A percentile compares a stretch with the other conserved stretches of the same genome.
These are phyloP conservation scores for Periplaneta americana DNA, from an alignment of 1,140 invertebrate species.

Conservation along the genomic window DNA sequence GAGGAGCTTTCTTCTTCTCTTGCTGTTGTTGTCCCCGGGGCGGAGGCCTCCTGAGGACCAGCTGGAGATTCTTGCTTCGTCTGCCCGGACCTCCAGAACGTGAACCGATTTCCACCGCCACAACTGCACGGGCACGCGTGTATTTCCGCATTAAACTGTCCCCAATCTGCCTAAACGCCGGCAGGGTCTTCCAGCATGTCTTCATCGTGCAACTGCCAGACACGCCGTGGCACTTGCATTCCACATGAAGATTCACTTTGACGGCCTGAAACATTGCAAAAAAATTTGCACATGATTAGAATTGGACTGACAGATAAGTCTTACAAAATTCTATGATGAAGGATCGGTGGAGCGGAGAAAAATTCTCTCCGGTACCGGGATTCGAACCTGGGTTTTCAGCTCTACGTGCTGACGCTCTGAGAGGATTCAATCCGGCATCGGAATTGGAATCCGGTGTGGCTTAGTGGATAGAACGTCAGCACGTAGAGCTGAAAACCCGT, in stretches of 20 bases:
- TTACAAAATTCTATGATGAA: too few species aligned
- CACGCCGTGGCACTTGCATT: conserved; percentile 96
- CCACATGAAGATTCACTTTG: conserved; percentile 69
- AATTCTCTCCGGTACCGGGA: too few species aligned
- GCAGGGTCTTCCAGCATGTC: conserved; percentile 90
- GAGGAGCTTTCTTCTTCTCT: conserved; percentile 26
- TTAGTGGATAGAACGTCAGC: too few species aligned
- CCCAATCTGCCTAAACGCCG: conserved; percentile 77
- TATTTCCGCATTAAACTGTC: conserved; percentile 79
- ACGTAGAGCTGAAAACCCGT: too few species aligned
- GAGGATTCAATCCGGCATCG: too few species aligned
- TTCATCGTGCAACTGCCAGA: conserved; percentile 91
- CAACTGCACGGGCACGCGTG: conserved; percentile 70
- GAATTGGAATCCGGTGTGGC: too few species aligned
- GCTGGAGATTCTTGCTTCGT: conserved; percentile 27
- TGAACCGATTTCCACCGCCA: conserved; percentile 42
- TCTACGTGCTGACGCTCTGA: too few species aligned
- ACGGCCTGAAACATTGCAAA: conserved; percentile 85
- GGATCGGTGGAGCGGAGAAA: too few species aligned
- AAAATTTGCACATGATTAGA: too few species aligned
- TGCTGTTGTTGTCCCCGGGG: conserved; percentile 24
- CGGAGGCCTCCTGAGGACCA: conserved; percentile 43
- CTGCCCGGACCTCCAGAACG: conserved; percentile 26
- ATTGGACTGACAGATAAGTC: too few species aligned
- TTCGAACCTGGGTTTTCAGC: too few species aligned